phyloP scores from a whole-genome alignment of 2,888 invertebrate species.

The Ophion costatus region DNA sequence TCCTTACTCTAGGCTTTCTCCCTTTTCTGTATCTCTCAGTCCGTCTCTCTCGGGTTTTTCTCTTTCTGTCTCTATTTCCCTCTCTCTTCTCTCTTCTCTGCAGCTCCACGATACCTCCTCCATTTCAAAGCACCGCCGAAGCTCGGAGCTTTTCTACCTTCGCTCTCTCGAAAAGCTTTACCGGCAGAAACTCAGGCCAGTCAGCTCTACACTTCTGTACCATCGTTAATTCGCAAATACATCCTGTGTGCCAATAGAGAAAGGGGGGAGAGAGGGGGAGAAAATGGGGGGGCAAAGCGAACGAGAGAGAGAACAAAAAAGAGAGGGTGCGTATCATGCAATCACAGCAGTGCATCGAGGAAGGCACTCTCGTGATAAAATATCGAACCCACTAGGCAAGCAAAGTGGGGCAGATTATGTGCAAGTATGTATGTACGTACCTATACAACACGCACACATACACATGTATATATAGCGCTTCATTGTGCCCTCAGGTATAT shows the following conservation, averaged over 20 bases:
- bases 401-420: conserved; percentile 37
- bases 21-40: neutral
- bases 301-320: neutral
- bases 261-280: neutral
- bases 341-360: conserved; percentile 21
- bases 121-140: conserved; percentile 2
- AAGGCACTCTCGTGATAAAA: conserved; percentile 60
- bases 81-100: conserved; percentile 21
- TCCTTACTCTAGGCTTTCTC: neutral
- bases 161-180: conserved; percentile 29
- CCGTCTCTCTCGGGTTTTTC: neutral
- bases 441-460: too few species aligned
- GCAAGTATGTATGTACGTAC: conserved; percentile 16
- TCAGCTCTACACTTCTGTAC: conserved; percentile 26
- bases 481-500: conserved; percentile 6
- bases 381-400: conserved; percentile 44
- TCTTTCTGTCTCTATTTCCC: conserved; percentile 12
- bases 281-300: conserved; percentile 4
- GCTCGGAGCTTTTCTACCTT: conserved; percentile 21
- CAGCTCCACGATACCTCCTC: conserved; percentile 26
- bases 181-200: conserved; percentile 8
- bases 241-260: conserved; percentile 12
- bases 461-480: neutral
- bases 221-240: conserved; percentile 60
- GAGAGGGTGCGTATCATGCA: too few species aligned